These are phyloP conservation scores for Epicampocera succincta DNA, from an alignment of 2,888 invertebrate genomes.

Conservation along the genomic window DNA sequence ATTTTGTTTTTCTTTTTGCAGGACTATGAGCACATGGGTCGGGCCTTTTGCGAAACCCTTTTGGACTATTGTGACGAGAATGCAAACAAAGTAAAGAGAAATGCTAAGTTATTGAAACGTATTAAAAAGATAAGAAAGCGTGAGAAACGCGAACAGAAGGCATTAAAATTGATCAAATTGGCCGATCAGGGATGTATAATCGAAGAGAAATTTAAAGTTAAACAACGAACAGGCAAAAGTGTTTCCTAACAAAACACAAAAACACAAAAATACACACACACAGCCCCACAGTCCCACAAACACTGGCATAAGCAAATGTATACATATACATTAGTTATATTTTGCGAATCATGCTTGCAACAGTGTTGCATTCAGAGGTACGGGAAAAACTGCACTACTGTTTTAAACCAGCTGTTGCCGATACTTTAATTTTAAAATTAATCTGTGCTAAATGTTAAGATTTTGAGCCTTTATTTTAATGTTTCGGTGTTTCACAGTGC, in stretches of 20 bases:
- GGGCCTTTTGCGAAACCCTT: slow-evolving; percentile 95
- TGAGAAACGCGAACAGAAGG: slow-evolving; percentile 81
- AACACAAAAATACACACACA: too few relatives aligned
- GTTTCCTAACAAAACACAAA: slow-evolving; percentile 75
- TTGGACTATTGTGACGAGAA: slow-evolving; percentile 94
- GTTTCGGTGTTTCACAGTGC: too few relatives aligned
- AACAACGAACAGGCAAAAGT: slow-evolving; percentile 79
- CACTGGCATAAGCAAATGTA: slow-evolving; percentile 5
- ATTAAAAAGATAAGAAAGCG: slow-evolving; percentile 81
- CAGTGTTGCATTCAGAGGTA: not conserved
- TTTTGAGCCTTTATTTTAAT: too few relatives aligned
- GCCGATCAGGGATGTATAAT: slow-evolving; percentile 82
- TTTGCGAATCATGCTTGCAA: not conserved
- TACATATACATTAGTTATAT: not conserved
- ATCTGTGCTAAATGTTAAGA: too few relatives aligned
- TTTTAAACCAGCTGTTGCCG: not conserved
- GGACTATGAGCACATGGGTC: slow-evolving; percentile 92
- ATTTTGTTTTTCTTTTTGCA: slow-evolving; percentile 72
- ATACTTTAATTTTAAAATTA: too few relatives aligned
- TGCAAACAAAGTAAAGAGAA: slow-evolving; percentile 87
- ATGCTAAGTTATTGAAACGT: slow-evolving; percentile 79
- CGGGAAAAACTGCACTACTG: not conserved
- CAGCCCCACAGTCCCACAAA: too few relatives aligned
- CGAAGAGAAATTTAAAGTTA: slow-evolving; percentile 78
- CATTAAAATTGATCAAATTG: slow-evolving; percentile 82